phyloP scores from a whole-genome alignment of 2,888 invertebrate species.

The Imbricaverruca yamaguchii region DNA sequence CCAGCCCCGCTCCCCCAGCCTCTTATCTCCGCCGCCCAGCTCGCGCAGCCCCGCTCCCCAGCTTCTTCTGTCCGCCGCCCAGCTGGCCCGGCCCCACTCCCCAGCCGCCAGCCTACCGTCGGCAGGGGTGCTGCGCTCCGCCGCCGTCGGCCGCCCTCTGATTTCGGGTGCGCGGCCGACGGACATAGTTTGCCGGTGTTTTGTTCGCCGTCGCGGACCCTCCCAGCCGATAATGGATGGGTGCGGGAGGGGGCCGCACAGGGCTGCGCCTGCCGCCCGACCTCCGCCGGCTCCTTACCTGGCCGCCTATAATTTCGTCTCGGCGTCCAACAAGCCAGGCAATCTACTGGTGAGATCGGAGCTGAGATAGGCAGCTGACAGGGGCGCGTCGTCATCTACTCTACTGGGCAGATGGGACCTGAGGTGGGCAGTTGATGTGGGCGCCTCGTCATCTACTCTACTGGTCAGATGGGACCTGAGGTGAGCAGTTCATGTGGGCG shows the following conservation, averaged over 20 bases:
- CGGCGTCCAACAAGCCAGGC: neutral
- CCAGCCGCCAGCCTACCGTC: neutral
- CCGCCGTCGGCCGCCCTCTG: neutral
- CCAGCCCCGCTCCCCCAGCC: too few relatives aligned
- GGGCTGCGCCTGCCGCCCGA: neutral
- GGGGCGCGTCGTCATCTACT: neutral
- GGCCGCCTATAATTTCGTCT: neutral
- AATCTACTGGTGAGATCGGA: neutral
- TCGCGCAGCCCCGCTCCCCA: too few relatives aligned
- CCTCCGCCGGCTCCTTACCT: neutral
- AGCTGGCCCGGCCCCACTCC: neutral
- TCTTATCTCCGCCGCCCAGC: too few relatives aligned
- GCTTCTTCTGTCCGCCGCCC: neutral
- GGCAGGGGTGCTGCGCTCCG: too few relatives aligned
- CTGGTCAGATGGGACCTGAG: neutral
- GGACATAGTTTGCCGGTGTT: conserved; percentile 1
- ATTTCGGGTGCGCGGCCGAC: neutral
- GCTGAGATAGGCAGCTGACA: neutral
- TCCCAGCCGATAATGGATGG: conserved; percentile 4
- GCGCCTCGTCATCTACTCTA: too few relatives aligned
- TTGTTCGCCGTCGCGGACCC: neutral
- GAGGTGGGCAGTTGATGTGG: too few relatives aligned
- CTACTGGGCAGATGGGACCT: too few relatives aligned
- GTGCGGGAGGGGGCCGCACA: neutral
- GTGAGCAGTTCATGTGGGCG: neutral